Base-by-base conservation (phyloP, 2,113 vertebrate genomes). In the Cyprinodon brontotheroides region DNA sequence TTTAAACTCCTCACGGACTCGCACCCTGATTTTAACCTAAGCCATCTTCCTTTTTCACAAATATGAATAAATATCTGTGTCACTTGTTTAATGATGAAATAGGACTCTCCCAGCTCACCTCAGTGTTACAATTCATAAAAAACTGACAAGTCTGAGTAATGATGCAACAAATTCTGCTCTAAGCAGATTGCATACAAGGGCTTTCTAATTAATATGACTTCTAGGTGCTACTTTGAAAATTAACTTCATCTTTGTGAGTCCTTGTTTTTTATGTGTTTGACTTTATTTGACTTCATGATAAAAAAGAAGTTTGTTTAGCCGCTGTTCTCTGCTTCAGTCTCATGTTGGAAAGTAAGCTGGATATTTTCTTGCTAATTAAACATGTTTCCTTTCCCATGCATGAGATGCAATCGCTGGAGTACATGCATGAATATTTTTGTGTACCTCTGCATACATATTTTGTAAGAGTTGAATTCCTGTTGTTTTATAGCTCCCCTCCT, bases 361-460 rank as follows among this genome's bases (percentile, higher is more conserved):
- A 29, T 79, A 53, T 65, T 79, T 81, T 39, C 36, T 47, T 70
- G 29, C 69, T 87, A 82, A 89, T 89, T 80, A 79, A 67, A 74
- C 60, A 15, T 1, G 62, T 81, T 79, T 77, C 48, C 65, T 81
- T 81, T 39, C 39, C 62, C 61, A 65, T 37, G 66, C 76, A 57
- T 12, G 47, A 65, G 81, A 78, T 38, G 50, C 14, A 53, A 64
- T 50, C 11, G 8, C 64, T 10, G n/a, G 41, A 41, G 64, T n/a
- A 9, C 66, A 39, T 60, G 68, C 59, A n/a, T 75, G 70, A 43
- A 43, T 45, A 67, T 57, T 17, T 76, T 38, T 76, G 62, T 22
- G 36, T 62, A 40, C 12, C 0, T 53, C 57, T 12, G 48, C 61
- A 39, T 38, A 41, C 4, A 12, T 60, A 63, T 43, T 59, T 41